Evolutionary conservation across 1,140 invertebrate genomes (phyloP), one percentile per base, ranked within the genome.

Genomic region (Euura lappo): DNA sequence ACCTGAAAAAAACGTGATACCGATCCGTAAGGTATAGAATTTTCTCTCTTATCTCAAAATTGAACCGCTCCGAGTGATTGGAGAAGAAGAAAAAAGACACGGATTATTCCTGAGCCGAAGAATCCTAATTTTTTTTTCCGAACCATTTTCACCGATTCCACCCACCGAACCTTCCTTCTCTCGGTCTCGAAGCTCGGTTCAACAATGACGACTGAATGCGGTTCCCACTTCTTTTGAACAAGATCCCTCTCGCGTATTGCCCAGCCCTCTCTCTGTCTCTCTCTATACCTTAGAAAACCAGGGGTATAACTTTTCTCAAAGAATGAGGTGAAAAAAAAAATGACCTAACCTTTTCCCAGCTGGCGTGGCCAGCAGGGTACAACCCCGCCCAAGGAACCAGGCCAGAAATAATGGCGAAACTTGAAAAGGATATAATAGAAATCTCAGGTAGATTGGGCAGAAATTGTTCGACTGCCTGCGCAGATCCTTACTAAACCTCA

Each of bases 161-260:
- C 51, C 51, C 51, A 1, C 8, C 13, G 51, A n/a, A 60, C 8
- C 51, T 60, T 60, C 51, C 51, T 60, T n/a, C 8, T n/a, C 3
- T 60, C 51, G 66, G 72, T 75, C 75, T 75, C 60, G 73, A 74
- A 77, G 76, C 74, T 72, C 75, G 68, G 71, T 28, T 70, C 74
- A 75, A 77, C 76, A 77, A 77, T 77, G 70, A 72, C 68, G 72
- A 45, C 66, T 68, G 73, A 77, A 75, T 77, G 72, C 28, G 72
- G 71, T 74, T 70, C 73, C 75, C 75, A 76, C 77, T 75, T 76
- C 75, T 72, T 73, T 76, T 78, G 75, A 74, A 78, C 51, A 60
- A 60, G 51, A 60, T 60, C 51, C 13, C 51, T 60, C 51, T 60
- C 13, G 51, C 51, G 51, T 60, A n/a, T 28, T 28, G 28, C 28